Base-by-base conservation (phyloP, 2,797 vertebrate species). In the Bradypodion pumilum region DNA sequence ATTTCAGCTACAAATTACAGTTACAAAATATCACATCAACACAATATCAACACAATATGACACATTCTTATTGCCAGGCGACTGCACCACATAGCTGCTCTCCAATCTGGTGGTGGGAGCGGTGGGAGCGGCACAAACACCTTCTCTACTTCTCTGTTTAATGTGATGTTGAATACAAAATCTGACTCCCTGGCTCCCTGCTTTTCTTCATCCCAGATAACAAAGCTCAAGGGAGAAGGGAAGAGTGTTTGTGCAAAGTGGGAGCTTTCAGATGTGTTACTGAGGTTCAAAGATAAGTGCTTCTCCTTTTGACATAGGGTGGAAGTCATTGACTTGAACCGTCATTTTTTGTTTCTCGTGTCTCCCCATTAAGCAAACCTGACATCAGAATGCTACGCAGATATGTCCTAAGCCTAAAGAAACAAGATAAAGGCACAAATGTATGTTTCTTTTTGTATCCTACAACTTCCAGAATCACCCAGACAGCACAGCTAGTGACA, bases 251-350 rank as follows among this genome's bases (percentile, higher is more conserved):
- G 27, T 66, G 25, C 44, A 66, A 66, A 2, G 32, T 40, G 46
- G 25, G 65, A 66, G 27, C 32, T 68, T 65, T 9, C 27, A 6
- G 40, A 42, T 52, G 66, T 82, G 65, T 75, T 72, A 23, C 42
- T 32, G 56, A 56, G 46, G 32, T 56, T 76, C 62, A 83, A 46
- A 76, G 68, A 25, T 83, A 68, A 44, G 66, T 74, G 44, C 35
- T 27, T 68, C 60, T 27, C 35, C 32, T 60, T 74, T 56, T n/a
- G 32, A 23, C 73, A 68, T 3, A 10, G 44, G 44, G 37, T 80
- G 25, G 37, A 85, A 80, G 60, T 56, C 44, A 35, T 35, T 44
- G 78, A 68, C 35, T 80, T 63, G 40, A 85, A 85, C 62, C 40
- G 21, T 65, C 44, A 13, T 44, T 13, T 35, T 37, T 74, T 65